These are phyloP conservation scores for Melitaea athalia DNA, from an alignment of 2,888 invertebrate species.

Conservation along the genomic window DNA sequence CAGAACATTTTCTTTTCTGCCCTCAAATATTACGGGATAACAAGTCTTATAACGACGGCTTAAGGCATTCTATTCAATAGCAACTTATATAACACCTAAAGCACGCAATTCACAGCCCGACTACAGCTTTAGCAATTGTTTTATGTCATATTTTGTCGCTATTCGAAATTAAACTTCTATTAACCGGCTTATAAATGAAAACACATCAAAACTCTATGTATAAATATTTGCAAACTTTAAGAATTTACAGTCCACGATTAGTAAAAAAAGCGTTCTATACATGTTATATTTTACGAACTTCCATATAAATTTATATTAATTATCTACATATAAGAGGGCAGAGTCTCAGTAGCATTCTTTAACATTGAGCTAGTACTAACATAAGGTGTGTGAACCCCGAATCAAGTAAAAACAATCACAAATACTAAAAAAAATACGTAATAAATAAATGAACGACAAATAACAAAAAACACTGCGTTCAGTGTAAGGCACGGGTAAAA, in stretches of 20 bases:
- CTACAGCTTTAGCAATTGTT: slow-evolving; percentile 22
- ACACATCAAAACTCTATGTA: background rate
- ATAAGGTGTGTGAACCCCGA: slow-evolving; percentile 8
- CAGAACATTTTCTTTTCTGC: slow-evolving; percentile 10
- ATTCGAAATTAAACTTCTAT: background rate
- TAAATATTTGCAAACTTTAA: background rate
- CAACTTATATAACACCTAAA: slow-evolving; percentile 30
- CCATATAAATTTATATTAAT: background rate
- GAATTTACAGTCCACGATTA: background rate
- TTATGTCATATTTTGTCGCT: background rate
- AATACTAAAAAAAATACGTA: slow-evolving; percentile 48
- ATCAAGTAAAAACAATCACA: slow-evolving; percentile 50
- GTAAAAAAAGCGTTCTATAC: background rate
- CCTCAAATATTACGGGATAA: slow-evolving; percentile 9
- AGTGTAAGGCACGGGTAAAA: slow-evolving; percentile 51
- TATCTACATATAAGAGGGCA: slow-evolving; percentile 17
- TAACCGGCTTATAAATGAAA: background rate
- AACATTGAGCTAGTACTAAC: slow-evolving; percentile 18
- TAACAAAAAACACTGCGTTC: slow-evolving; percentile 51
- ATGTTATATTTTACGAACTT: background rate
- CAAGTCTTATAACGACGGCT: slow-evolving; percentile 3
- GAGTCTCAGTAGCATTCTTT: slow-evolving; percentile 12
- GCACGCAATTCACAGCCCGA: slow-evolving; percentile 36
- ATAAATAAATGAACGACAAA: slow-evolving; percentile 53
- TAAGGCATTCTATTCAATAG: slow-evolving; percentile 16